phyloP scores from a whole-genome alignment of 2,113 vertebrate species.

The Hydrolagus affinis region DNA sequence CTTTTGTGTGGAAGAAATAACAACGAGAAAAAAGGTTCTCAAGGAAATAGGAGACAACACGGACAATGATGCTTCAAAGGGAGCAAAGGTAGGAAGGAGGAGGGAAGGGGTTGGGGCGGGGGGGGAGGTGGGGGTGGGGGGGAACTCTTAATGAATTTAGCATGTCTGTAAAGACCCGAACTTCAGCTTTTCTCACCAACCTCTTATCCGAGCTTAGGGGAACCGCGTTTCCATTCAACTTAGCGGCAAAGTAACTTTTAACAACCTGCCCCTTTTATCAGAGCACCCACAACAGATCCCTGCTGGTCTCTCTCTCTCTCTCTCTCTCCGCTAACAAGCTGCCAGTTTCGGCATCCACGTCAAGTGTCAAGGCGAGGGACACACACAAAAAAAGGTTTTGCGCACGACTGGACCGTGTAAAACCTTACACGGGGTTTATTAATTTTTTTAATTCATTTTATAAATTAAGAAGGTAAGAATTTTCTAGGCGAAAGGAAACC shows the following conservation, averaged over 20 bases:
- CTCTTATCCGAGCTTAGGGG: constrained; percentile 25
- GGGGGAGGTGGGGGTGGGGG: no score
- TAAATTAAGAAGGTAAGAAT: no score
- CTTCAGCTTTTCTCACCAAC: constrained; percentile 48
- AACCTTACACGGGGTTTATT: no score
- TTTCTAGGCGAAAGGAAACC: no score
- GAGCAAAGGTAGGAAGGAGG: constrained; percentile 53
- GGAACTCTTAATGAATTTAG: constrained; percentile 64
- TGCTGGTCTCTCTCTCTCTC: background rate
- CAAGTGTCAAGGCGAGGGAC: constrained; percentile 11
- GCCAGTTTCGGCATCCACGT: background rate
- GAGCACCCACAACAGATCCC: background rate
- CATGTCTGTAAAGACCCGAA: constrained; percentile 57
- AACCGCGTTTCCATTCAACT: constrained; percentile 9
- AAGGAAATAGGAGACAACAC: constrained; percentile 59
- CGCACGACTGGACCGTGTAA: no score
- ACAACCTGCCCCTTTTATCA: constrained; percentile 18
- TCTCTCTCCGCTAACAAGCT: background rate
- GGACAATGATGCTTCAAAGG: constrained; percentile 66
- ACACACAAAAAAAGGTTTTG: background rate
- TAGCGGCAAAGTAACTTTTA: constrained; percentile 21
- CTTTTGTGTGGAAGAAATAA: constrained; percentile 61
- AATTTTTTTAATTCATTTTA: no score
- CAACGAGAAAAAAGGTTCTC: constrained; percentile 59
- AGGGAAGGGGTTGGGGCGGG: no score